phyloP scores from a whole-genome alignment of 1,140 invertebrate species.

The Aphaenogaster ashmeadi region DNA sequence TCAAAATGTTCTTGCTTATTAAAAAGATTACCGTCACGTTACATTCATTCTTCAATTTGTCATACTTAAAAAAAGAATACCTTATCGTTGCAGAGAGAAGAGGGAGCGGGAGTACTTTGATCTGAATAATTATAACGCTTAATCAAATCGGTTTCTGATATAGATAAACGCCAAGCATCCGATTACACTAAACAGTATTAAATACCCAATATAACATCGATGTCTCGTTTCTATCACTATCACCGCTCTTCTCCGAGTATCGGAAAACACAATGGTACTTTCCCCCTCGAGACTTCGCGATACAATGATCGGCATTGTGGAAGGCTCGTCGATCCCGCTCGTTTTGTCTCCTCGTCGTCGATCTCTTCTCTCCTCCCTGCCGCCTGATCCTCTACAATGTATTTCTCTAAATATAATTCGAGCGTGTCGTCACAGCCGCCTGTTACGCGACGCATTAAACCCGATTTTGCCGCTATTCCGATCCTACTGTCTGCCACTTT shows the following conservation, averaged over 20 bases:
- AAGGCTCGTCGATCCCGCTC: constrained; percentile 55
- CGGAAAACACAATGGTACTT: background rate
- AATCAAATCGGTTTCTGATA: background rate
- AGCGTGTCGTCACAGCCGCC: constrained; percentile 68
- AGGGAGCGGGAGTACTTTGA: background rate
- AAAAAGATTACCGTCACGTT: background rate
- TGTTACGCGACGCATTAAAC: constrained; percentile 29
- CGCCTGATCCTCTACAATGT: constrained; percentile 54
- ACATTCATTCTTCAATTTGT: background rate
- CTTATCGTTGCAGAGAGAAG: background rate
- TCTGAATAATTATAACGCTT: constrained; percentile 1
- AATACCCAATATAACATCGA: background rate
- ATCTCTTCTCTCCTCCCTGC: constrained; percentile 8
- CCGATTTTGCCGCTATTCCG: background rate
- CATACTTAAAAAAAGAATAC: background rate
- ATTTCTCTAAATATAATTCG: constrained; percentile 78
- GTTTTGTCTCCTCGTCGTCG: constrained; percentile 36
- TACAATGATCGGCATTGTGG: constrained; percentile 68
- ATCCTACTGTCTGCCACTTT: constrained; percentile 34
- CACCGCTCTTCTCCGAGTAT: background rate
- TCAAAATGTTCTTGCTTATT: background rate
- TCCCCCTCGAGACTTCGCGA: constrained; percentile 22
- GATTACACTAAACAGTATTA: background rate
- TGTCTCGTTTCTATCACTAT: constrained; percentile 32
- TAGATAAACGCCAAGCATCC: background rate